A percentile compares a stretch with the other conserved stretches of the same genome.
These are phyloP conservation scores for Columba guinea DNA, from an alignment of 2,797 vertebrate genomes.

Conservation along the genomic window DNA sequence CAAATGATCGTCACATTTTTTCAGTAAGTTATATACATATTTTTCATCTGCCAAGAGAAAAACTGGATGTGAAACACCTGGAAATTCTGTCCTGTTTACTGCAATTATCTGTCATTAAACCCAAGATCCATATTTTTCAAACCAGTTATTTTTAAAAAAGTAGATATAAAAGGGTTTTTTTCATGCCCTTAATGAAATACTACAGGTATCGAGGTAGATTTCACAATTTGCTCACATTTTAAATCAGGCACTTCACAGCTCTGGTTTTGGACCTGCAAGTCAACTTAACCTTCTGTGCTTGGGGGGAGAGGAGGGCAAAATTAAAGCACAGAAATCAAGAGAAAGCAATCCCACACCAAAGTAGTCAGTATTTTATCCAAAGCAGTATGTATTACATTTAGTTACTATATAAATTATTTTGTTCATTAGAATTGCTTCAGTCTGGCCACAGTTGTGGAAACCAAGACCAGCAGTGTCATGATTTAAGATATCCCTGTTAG, in stretches of 20 bases:
- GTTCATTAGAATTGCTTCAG: background rate
- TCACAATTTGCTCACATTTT: background rate
- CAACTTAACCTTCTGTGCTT: background rate
- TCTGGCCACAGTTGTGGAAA: background rate
- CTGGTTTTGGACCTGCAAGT: background rate
- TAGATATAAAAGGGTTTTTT: background rate
- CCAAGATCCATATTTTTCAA: background rate
- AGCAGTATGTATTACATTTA: background rate
- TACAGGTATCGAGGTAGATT: accelerated
- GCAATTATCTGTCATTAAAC: background rate
- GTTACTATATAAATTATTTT: background rate
- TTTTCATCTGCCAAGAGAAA: constrained; percentile 76
- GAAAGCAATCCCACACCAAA: background rate
- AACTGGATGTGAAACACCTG: background rate
- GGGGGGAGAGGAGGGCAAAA: background rate
- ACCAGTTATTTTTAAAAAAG: background rate
- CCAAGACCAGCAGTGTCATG: background rate
- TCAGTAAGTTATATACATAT: constrained; percentile 78
- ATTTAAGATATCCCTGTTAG: background rate
- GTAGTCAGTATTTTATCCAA: background rate
- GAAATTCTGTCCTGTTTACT: background rate
- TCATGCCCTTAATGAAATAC: background rate
- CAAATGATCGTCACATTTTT: constrained; percentile 82
- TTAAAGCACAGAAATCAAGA: background rate
- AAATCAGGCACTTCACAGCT: background rate